Conservation (phyloP, 1,140 invertebrate genomes). For the Drosophila malerkotliana region DNA sequence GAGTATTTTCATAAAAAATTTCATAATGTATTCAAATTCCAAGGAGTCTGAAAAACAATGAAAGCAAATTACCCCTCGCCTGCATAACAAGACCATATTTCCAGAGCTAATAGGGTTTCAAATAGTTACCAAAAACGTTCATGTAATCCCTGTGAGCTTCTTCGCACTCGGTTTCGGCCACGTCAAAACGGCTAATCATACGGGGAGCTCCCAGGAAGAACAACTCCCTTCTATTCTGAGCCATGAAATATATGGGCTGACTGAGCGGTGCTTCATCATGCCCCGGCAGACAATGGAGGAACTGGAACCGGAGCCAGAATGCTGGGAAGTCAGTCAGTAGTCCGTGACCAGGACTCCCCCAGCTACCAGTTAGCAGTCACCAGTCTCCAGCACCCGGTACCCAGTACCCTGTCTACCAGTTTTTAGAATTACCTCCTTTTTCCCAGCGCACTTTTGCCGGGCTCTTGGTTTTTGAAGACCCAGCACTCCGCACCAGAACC, state of each 20-base stretch:
- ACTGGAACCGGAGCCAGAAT: constrained; percentile 25
- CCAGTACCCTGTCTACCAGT: constrained; percentile 7
- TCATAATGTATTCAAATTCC: neutral
- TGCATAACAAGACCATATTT: constrained; percentile 18
- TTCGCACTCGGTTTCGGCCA: constrained; percentile 25
- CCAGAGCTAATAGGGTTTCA: constrained; percentile 27
- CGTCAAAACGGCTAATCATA: constrained; percentile 51
- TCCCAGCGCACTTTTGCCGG: constrained; percentile 3
- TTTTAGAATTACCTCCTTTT: constrained; percentile 5
- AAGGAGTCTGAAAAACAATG: neutral
- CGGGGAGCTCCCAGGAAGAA: constrained; percentile 7
- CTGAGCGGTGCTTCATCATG: constrained; percentile 53
- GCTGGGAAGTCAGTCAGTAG: constrained; percentile 44
- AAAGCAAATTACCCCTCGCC: neutral
- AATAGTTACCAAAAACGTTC: constrained; percentile 34
- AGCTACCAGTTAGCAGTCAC: neutral
- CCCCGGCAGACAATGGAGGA: constrained; percentile 46
- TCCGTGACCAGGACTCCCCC: constrained; percentile 28
- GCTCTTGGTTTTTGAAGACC: constrained; percentile 33
- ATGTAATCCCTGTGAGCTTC: constrained; percentile 34
- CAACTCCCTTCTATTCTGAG: neutral
- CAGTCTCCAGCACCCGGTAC: constrained; percentile 8
- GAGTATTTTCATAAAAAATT: neutral
- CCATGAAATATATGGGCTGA: constrained; percentile 44
- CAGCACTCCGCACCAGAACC: constrained; percentile 16